Percentiles rank a stretch among this genome's conserved stretches.
These are phyloP conservation scores for Propithecus perrieri DNA, from an alignment of 2,797 vertebrate genomes.

Conservation along the genomic window DNA sequence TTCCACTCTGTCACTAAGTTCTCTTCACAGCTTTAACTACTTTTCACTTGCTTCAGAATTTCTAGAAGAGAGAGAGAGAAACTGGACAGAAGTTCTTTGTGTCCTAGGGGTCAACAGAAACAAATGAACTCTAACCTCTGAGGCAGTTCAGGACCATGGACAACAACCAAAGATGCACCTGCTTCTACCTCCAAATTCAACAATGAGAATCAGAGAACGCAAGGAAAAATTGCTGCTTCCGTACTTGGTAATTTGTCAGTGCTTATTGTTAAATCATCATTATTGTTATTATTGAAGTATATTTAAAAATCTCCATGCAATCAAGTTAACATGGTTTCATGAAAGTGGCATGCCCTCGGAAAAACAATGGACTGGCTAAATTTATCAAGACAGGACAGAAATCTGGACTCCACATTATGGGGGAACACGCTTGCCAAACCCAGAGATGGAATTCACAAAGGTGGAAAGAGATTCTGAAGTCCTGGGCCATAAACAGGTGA, in stretches of 20 bases:
- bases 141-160: conserved; percentile 73
- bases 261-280: not conserved
- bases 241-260: not conserved
- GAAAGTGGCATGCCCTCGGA: not conserved
- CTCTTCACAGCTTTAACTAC: not conserved
- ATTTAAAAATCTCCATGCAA: not conserved
- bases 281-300: not conserved
- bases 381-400: not conserved
- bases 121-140: accelerated
- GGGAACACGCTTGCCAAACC: not conserved
- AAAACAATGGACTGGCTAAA: not conserved
- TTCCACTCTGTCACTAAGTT: not conserved
- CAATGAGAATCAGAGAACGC: not conserved
- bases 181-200: not conserved
- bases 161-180: not conserved
- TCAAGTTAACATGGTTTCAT: not conserved
- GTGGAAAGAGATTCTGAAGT: not conserved
- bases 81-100: not conserved
- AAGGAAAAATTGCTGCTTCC: not conserved
- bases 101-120: not conserved
- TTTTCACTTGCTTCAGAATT: not conserved
- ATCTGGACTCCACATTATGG: not conserved
- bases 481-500: not conserved
- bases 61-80: not conserved
- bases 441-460: not conserved